Base-by-base conservation (phyloP, 2,888 invertebrate genomes). In the Ornithoptera priamus region DNA sequence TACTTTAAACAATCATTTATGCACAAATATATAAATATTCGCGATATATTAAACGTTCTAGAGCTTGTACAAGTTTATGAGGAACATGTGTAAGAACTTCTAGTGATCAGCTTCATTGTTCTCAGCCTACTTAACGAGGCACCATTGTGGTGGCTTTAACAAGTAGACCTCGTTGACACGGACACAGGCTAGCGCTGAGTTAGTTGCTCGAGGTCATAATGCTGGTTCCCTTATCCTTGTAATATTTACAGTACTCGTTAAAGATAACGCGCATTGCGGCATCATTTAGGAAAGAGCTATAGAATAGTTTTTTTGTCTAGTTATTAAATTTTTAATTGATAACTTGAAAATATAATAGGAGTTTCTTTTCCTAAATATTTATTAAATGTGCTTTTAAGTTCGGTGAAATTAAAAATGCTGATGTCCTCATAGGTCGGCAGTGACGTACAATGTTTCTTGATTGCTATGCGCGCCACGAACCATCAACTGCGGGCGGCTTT, bases 381-480 rank as follows among this genome's bases (percentile, higher is more conserved):
- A 30, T 15, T 46, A 12, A 1, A 46, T 5, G 6, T n/a, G 5
- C 53, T n/a, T 6, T 15, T 5, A 53, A 53, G 53, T 53, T n/a
- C 1, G 24, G 17, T 24, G 24, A 60, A 22, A 46, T 68, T 69
- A 71, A 62, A 74, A 70, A 67, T 68, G 22, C 39, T 64, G 67
- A 42, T 68, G 53, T 67, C 66, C 72, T 68, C 69, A 61, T 71
- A 73, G 77, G 78, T 81, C 78, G 80, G 75, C 80, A 80, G 76
- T 78, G 77, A 77, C 77, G 74, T 77, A 66, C 71, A 68, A 67
- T 75, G 75, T 76, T 74, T 75, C 77, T 82, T 88, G 88, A 90
- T 91, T 91, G 84, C 84, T 89, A 91, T 91, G 89, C 91, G 80
- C 79, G 78, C 76, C 84, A 78, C 81, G 81, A 68, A 77, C 78